Base-by-base conservation (phyloP, 35 echinoderm and acorn worm genomes). In the Ophioderma brevispina region DNA sequence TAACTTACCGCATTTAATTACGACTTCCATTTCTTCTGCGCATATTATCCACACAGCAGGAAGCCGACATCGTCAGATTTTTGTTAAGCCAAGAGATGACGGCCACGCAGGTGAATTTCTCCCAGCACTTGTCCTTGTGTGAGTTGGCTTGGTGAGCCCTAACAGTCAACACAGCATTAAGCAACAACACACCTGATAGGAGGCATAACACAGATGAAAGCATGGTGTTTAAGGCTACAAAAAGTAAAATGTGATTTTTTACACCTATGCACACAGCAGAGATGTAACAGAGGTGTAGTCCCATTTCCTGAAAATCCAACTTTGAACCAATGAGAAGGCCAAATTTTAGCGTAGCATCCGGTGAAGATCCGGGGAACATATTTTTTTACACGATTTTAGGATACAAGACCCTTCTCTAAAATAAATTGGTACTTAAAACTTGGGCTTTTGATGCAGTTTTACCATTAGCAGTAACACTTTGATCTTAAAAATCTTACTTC, bases 111-210 rank as follows among this genome's bases (percentile, higher is more conserved):
- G 97, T 99, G 80, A 99, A 95, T 63, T 41, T 95, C 70, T 99
- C 97, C 97, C 97, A 99, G 33, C 97, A 93, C 81, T 93, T 90
- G 76, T 99, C 97, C 39, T 99, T 99, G 88, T 99, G 93, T 10
- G 97, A 99, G 80, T 99, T 99, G 28, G 97, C 81, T 25, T 86
- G 77, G 82, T 93, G 89, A 40, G 97, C 97, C 49, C 88, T 38
- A 0, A 99, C 97, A 34, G 97, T 99, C 37, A 99, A 82, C 34
- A 95, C 93, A 43, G 97, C 93, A 85, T 99, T 99, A 5, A 99
- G 83, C 31, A 99, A 76, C 15, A 99, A 55, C 1, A 99, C 97
- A 89, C 97, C 97, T 99, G 40, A 0, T 76, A 59, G 25, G 31
- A 78, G 40, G 75, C 31, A 31, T 43, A 33, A 70, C 2, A 46